Conservation (phyloP, 2,797 vertebrate genomes). For the Miichthys miiuy region DNA sequence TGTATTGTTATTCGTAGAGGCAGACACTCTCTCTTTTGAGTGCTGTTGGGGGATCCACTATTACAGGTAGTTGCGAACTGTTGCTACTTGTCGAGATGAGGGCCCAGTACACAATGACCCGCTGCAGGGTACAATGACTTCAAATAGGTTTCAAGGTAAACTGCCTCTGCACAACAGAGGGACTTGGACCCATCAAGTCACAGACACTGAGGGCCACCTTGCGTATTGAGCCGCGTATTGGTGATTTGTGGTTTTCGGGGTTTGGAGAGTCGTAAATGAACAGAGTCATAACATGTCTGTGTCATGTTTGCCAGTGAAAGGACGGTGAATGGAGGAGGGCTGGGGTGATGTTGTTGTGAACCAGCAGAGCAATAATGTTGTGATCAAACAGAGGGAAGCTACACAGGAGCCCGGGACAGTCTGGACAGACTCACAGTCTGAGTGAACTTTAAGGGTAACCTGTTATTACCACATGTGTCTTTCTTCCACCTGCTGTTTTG, state of each 20-base stretch:
- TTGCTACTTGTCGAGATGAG: slow-evolving; percentile 84
- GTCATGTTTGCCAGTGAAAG: slow-evolving; percentile 73
- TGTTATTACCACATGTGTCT: not conserved
- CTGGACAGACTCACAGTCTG: not conserved
- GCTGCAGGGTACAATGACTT: slow-evolving; percentile 86
- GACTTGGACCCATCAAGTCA: slow-evolving; percentile 59
- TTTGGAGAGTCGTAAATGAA: slow-evolving; percentile 76
- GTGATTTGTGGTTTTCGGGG: slow-evolving; percentile 75
- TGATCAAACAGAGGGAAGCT: slow-evolving; percentile 35
- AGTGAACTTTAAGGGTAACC: slow-evolving; percentile 1
- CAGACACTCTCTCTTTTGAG: slow-evolving; percentile 83
- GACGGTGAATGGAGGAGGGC: slow-evolving; percentile 44
- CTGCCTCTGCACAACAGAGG: slow-evolving; percentile 77
- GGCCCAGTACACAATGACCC: slow-evolving; percentile 81
- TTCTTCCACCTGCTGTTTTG: slow-evolving; percentile 48
- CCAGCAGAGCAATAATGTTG: slow-evolving; percentile 32
- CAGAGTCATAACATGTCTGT: slow-evolving; percentile 77
- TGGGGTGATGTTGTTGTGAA: slow-evolving; percentile 39
- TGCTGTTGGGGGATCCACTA: slow-evolving; percentile 69
- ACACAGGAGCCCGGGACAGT: not conserved
- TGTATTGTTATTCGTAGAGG: slow-evolving; percentile 86
- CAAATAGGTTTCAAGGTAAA: slow-evolving; percentile 88
- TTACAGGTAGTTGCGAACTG: slow-evolving; percentile 90
- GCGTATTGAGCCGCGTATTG: slow-evolving; percentile 86
- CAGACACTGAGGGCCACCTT: slow-evolving; percentile 70